Base-by-base conservation (phyloP, 2,888 invertebrate species). In the Malthinus flaveolus region DNA sequence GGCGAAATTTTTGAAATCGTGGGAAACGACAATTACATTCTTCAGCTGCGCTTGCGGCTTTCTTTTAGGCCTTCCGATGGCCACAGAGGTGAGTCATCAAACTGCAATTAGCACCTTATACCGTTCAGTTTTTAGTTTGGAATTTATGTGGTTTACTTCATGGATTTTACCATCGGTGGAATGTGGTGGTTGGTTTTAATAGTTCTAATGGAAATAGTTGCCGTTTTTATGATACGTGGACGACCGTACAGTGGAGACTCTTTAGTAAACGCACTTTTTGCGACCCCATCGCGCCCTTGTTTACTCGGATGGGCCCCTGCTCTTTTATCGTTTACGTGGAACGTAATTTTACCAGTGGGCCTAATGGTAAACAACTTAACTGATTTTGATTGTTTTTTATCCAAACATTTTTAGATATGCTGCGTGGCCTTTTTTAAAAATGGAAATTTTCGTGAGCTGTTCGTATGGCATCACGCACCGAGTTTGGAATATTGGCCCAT, bases 181-280 rank as follows among this genome's bases (percentile, higher is more conserved):
- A 83, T 88, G 3, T 95, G 95, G 95, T 93, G 93, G 89, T 84
- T 94, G 56, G 87, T 92, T 74, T 83, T 89, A 51, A 80, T 93
- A 37, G 91, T 93, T 75, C 81, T 91, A 45, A 80, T 89, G 39
- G 85, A 92, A 75, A 85, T 90, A 47, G 84, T 87, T 66, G 93
- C 91, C n/a, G 88, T 94, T 59, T 92, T 94, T 75, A 87, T 91
- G 74, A 90, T 94, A 7, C 85, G 93, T 32, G 94, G 95, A 3
- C 84, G 93, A 31, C 94, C 94, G 0, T 93, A 92, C 75, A 88
- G 90, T 61, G 91, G 93, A 1, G 91, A 91, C 72, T 85, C 85
- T 3, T 82, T 88, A 10, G 87, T 87, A 1, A 82, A 84, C 2
- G 84, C 86, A 48, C 75, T 88, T 59, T 79, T 88, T 53, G 79